These are phyloP conservation scores for Mionectes olivaceus DNA, from an alignment of 2,797 vertebrate species.

Conservation along the genomic window DNA sequence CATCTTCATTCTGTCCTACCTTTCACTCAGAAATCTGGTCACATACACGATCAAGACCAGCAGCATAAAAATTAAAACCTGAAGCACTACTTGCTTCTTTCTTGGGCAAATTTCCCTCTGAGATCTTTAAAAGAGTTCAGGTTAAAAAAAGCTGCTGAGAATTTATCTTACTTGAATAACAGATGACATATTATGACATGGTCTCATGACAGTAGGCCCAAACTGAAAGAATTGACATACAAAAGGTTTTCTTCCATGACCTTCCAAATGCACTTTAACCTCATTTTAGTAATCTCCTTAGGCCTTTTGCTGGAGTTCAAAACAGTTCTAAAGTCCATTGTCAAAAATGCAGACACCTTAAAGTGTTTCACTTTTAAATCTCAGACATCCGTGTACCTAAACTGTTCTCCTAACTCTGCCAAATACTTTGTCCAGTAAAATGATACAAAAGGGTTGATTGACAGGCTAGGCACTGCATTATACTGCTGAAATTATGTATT, in stretches of 20 bases:
- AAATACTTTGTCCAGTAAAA: background rate
- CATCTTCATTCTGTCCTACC: background rate
- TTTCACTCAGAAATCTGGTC: background rate
- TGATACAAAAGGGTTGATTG: background rate
- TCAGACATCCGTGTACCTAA: background rate
- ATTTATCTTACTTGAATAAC: background rate
- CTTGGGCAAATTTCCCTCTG: background rate
- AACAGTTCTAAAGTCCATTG: background rate
- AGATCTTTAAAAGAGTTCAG: background rate
- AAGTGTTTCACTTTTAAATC: background rate
- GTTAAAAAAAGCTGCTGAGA: background rate
- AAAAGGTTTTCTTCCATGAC: background rate
- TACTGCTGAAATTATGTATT: background rate
- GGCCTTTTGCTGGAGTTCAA: background rate
- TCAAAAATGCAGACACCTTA: background rate
- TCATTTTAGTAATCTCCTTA: background rate
- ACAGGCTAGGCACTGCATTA: background rate
- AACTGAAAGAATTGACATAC: background rate
- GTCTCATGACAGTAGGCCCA: background rate
- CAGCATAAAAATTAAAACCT: background rate
- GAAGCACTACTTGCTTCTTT: background rate
- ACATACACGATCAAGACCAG: background rate
- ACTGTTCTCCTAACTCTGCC: background rate
- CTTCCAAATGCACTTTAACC: background rate
- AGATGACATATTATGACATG: background rate